These are phyloP conservation scores for Meganola albula DNA, from an alignment of 2,888 invertebrate genomes.

Conservation along the genomic window DNA sequence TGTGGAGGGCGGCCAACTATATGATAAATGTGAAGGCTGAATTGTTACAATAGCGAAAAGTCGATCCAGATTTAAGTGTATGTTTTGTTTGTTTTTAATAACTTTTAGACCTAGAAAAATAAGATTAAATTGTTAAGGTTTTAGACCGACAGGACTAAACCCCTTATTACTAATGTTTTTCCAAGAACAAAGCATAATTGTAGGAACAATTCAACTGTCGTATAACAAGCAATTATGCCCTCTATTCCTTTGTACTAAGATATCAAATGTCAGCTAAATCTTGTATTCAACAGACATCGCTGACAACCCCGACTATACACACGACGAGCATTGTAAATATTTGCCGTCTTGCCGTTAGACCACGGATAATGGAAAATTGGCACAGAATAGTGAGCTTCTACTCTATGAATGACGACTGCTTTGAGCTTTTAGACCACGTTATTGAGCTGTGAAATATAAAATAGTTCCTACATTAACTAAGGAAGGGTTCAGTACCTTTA, in stretches of 20 bases:
- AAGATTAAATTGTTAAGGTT: background rate
- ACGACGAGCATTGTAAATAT: slow-evolving; percentile 34
- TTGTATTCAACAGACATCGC: slow-evolving; percentile 41
- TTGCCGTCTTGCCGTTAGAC: slow-evolving; percentile 43
- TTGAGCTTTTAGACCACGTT: slow-evolving; percentile 22
- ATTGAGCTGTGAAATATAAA: slow-evolving; percentile 6
- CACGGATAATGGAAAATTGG: slow-evolving; percentile 57
- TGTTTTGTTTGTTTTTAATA: background rate
- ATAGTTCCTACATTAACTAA: slow-evolving; percentile 2
- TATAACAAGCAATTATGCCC: slow-evolving; percentile 26
- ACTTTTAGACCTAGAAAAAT: background rate
- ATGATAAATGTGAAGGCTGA: too few species aligned
- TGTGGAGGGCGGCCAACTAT: too few species aligned
- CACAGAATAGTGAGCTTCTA: slow-evolving; percentile 46
- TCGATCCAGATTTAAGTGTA: background rate
- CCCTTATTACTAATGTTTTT: background rate
- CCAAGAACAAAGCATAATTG: background rate
- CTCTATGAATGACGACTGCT: slow-evolving; percentile 48
- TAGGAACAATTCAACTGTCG: background rate
- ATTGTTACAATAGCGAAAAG: background rate
- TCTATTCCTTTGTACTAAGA: slow-evolving; percentile 26
- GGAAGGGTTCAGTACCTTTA: too few species aligned
- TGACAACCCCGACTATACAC: slow-evolving; percentile 45
- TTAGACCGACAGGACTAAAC: background rate
- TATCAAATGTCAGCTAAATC: slow-evolving; percentile 26